A percentile compares a stretch with the other conserved stretches of the same genome.
Evolutionary conservation across 1,140 invertebrate species (phyloP).

Genomic region (Orussus abietinus): DNA sequence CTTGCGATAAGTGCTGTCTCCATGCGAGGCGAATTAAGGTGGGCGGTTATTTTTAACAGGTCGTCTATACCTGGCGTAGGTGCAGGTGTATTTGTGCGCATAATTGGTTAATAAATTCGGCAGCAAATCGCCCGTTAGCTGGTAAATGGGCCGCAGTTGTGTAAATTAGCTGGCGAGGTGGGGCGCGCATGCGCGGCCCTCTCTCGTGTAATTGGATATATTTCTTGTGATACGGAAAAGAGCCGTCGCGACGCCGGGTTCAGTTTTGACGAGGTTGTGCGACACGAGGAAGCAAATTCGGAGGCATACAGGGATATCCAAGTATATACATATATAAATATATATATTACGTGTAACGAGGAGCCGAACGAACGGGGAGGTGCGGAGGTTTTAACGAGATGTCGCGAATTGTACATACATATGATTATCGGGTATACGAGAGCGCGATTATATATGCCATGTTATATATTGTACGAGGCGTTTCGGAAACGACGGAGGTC

Average conservation of each 20-base stretch:
- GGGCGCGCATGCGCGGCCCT: slow-evolving; percentile 25
- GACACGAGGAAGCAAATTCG: slow-evolving; percentile 52
- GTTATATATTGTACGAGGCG: slow-evolving; percentile 38
- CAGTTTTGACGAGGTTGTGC: slow-evolving; percentile 38
- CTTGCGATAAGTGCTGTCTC: no score
- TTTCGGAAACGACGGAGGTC: slow-evolving; percentile 21
- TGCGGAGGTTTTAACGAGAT: slow-evolving; percentile 11
- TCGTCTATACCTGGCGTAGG: no score
- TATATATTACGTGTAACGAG: slow-evolving; percentile 10
- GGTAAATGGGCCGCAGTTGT: slow-evolving; percentile 19
- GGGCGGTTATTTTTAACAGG: no score
- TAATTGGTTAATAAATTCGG: slow-evolving; percentile 23
- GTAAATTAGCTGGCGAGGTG: slow-evolving; percentile 34
- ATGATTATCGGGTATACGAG: slow-evolving; percentile 45
- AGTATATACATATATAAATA: slow-evolving; percentile 23
- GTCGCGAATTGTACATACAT: slow-evolving; percentile 48
- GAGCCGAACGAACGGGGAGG: neutral
- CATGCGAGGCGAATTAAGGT: no score
- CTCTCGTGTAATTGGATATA: slow-evolving; percentile 42
- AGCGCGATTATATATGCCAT: slow-evolving; percentile 38
- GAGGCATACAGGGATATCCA: slow-evolving; percentile 52
- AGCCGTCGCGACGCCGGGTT: slow-evolving; percentile 40
- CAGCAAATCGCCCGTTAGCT: slow-evolving; percentile 16
- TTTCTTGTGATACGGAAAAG: slow-evolving; percentile 47
- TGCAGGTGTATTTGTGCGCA: slow-evolving; percentile 18